Evolutionary conservation across 2,888 invertebrate species (phyloP).

Genomic region (Celastrina argiolus): DNA sequence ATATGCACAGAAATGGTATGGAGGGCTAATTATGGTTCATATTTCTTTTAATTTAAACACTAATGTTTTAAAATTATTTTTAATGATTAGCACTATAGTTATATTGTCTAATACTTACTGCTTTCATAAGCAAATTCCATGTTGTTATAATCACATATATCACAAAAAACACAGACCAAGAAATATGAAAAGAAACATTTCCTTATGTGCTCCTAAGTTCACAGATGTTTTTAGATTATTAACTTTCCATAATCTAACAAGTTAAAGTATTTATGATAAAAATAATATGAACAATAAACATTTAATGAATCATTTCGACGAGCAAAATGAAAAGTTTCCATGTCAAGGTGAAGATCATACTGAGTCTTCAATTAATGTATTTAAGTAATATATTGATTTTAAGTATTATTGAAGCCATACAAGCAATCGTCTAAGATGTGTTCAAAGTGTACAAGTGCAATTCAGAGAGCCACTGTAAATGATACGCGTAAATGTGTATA

Average conservation of each 20-base stretch:
- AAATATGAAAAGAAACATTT: slow-evolving; percentile 49
- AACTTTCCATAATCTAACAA: slow-evolving; percentile 42
- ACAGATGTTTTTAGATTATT: slow-evolving; percentile 41
- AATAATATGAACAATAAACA: slow-evolving; percentile 37
- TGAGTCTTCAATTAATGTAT: background rate
- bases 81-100: background rate
- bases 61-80: background rate
- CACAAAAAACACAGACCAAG: slow-evolving; percentile 33
- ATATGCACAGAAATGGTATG: background rate
- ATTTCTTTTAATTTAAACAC: background rate
- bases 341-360: slow-evolving; percentile 42
- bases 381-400: slow-evolving; percentile 16
- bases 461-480: background rate
- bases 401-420: slow-evolving; percentile 45
- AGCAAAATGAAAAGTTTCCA: slow-evolving; percentile 29
- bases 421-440: slow-evolving; percentile 41
- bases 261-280: slow-evolving; percentile 58
- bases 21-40: background rate
- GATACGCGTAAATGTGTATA: background rate
- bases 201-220: slow-evolving; percentile 57
- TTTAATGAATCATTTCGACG: slow-evolving; percentile 36
- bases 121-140: slow-evolving; percentile 60
- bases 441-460: slow-evolving; percentile 46
- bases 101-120: slow-evolving; percentile 48
- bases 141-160: slow-evolving; percentile 30